Evolutionary conservation across 2,113 vertebrate genomes (phyloP).

Genomic region (Bagarius yarrelli): DNA sequence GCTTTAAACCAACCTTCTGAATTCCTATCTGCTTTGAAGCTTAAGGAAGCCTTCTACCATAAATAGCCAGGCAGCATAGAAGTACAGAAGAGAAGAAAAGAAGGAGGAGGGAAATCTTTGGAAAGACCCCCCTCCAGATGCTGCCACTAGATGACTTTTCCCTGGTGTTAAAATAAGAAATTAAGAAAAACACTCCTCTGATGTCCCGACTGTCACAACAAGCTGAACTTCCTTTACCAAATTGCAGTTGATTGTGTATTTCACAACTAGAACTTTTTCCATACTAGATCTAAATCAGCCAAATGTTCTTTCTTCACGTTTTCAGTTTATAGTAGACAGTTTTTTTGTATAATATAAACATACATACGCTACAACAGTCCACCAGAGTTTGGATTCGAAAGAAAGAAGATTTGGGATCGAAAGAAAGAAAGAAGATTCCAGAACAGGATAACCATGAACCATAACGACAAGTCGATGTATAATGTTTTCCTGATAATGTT

Average conservation of each 20-base stretch:
- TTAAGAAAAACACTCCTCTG: conserved; percentile 15
- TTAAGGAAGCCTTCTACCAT: conserved; percentile 69
- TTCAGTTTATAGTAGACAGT: neutral
- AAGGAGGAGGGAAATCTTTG: conserved; percentile 26
- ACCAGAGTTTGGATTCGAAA: neutral
- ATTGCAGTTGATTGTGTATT: neutral
- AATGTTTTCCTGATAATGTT: too few relatives aligned
- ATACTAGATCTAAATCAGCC: neutral
- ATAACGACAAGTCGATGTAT: too few relatives aligned
- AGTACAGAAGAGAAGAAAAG: conserved; percentile 39
- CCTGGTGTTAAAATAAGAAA: conserved; percentile 15
- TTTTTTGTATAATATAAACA: neutral
- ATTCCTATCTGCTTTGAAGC: conserved; percentile 56
- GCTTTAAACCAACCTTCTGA: conserved; percentile 57
- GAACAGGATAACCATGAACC: neutral
- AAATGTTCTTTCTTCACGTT: neutral
- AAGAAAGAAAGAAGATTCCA: neutral
- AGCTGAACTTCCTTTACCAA: neutral
- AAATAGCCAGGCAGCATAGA: conserved; percentile 70
- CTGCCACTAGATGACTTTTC: conserved; percentile 34
- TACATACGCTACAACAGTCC: neutral
- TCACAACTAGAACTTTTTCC: neutral
- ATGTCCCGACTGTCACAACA: neutral
- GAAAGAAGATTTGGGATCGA: too few relatives aligned
- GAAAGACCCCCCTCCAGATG: conserved; percentile 54